Conservation (phyloP, 2,888 invertebrate species). For the Cryptops parisi region DNA sequence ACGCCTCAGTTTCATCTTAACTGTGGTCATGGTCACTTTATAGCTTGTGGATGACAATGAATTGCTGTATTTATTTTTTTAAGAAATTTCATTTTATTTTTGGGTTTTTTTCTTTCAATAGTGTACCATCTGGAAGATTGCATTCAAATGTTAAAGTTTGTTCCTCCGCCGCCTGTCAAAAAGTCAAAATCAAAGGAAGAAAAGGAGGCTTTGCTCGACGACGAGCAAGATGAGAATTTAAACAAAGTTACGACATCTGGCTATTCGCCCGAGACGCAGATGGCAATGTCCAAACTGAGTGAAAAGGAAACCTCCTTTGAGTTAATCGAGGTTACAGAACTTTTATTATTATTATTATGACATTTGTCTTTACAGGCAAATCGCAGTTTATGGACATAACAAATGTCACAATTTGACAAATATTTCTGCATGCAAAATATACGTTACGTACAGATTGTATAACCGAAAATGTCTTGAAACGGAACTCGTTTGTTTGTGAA, state of each 20-base stretch:
- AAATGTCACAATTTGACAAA: too few relatives aligned
- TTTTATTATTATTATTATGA: not conserved
- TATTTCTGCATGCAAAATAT: too few relatives aligned
- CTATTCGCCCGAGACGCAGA: conserved; percentile 42
- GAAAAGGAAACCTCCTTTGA: conserved; percentile 92
- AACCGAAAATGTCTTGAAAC: too few relatives aligned
- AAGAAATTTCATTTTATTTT: too few relatives aligned
- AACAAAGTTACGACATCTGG: conserved; percentile 42
- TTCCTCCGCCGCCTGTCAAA: conserved; percentile 51
- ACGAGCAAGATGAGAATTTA: conserved; percentile 40
- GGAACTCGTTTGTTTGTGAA: too few relatives aligned
- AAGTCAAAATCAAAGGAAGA: conserved; percentile 49
- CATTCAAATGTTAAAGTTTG: conserved; percentile 68
- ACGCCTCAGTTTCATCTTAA: too few relatives aligned
- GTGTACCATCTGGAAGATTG: conserved; percentile 91
- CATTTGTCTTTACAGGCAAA: not conserved
- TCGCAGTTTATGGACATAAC: too few relatives aligned
- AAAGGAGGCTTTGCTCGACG: conserved; percentile 43
- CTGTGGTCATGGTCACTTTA: too few relatives aligned
- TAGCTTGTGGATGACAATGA: too few relatives aligned
- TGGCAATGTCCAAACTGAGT: conserved; percentile 56
- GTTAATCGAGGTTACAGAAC: conserved; percentile 50
- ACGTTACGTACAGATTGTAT: too few relatives aligned
- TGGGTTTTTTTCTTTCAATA: too few relatives aligned
- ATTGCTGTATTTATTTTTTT: too few relatives aligned